Evolutionary conservation across 2,113 vertebrate species (phyloP).

Genomic region (Barnardius zonarius): DNA sequence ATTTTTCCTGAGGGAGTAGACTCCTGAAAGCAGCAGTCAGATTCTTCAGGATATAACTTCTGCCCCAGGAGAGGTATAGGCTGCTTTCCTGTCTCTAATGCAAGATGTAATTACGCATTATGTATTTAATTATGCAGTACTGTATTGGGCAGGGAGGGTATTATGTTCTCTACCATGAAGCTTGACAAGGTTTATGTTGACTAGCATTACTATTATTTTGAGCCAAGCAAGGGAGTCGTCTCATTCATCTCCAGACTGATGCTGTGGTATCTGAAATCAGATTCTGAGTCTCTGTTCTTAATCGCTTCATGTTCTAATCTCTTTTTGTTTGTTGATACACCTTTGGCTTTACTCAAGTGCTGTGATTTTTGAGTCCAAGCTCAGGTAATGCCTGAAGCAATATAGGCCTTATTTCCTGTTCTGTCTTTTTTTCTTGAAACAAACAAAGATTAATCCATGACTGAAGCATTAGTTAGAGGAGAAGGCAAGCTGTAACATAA

Average conservation of each 20-base stretch:
- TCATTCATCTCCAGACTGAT: not conserved
- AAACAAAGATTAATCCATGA: not conserved
- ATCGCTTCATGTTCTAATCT: not conserved
- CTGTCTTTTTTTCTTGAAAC: not conserved
- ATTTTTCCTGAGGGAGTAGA: slow-evolving; percentile 41
- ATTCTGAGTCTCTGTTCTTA: not conserved
- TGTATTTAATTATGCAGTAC: slow-evolving; percentile 13
- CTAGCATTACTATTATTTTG: not conserved
- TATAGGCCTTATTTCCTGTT: not conserved
- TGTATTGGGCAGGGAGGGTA: not conserved
- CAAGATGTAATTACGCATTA: not conserved
- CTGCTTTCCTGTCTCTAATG: not conserved
- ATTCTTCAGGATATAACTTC: slow-evolving; percentile 8
- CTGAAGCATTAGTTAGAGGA: not conserved
- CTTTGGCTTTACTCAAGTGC: not conserved
- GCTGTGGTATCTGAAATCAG: not conserved
- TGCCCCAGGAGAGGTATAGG: not conserved
- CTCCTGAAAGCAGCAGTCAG: not conserved
- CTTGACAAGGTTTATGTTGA: not conserved
- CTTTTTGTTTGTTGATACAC: not conserved
- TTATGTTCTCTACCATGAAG: not conserved
- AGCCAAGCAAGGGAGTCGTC: not conserved
- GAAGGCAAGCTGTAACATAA: not conserved
- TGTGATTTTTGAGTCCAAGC: not conserved
- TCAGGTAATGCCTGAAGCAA: not conserved